Percentiles rank a stretch among this genome's conserved stretches.
Evolutionary conservation across 1,140 invertebrate genomes (phyloP).

Genomic region (Pollicipes pollicipes): DNA sequence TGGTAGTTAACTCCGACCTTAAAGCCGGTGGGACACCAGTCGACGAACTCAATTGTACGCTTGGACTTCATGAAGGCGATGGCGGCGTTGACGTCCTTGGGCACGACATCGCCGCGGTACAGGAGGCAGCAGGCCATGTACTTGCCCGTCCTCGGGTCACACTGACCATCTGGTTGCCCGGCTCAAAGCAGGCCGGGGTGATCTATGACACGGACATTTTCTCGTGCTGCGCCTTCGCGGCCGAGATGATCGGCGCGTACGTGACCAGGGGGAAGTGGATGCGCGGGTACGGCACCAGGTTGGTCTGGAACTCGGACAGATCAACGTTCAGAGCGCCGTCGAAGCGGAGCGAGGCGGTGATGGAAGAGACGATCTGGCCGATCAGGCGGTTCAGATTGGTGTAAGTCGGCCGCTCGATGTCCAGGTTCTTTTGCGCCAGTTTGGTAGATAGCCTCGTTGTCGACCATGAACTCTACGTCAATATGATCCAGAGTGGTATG

Average conservation of each 20-base stretch:
- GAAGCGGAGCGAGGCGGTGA: constrained; percentile 41
- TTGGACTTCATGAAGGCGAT: constrained; percentile 61
- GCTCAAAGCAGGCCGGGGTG: constrained; percentile 64
- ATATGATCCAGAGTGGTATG: constrained; percentile 48
- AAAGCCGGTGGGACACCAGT: constrained; percentile 37
- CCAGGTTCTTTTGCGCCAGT: constrained; percentile 40
- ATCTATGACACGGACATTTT: constrained; percentile 65
- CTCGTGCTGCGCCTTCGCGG: constrained; percentile 68
- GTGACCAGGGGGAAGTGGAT: constrained; percentile 68
- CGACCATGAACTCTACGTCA: constrained; percentile 47
- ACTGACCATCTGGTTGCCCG: constrained; percentile 78
- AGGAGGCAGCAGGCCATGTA: constrained; percentile 35
- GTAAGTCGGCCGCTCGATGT: constrained; percentile 39
- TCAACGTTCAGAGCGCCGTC: constrained; percentile 80
- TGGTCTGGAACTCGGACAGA: constrained; percentile 75
- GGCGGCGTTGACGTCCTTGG: constrained; percentile 51
- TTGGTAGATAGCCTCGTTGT: constrained; percentile 54
- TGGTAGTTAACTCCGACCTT: constrained; percentile 52
- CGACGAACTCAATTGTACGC: constrained; percentile 37
- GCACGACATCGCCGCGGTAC: constrained; percentile 33
- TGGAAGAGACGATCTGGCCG: constrained; percentile 37
- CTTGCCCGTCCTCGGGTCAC: constrained; percentile 54
- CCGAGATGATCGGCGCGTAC: constrained; percentile 65
- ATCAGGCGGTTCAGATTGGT: constrained; percentile 36
- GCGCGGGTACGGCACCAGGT: constrained; percentile 64